Conservation (phyloP, 1,140 invertebrate species). For the Drosophila neocordata region DNA sequence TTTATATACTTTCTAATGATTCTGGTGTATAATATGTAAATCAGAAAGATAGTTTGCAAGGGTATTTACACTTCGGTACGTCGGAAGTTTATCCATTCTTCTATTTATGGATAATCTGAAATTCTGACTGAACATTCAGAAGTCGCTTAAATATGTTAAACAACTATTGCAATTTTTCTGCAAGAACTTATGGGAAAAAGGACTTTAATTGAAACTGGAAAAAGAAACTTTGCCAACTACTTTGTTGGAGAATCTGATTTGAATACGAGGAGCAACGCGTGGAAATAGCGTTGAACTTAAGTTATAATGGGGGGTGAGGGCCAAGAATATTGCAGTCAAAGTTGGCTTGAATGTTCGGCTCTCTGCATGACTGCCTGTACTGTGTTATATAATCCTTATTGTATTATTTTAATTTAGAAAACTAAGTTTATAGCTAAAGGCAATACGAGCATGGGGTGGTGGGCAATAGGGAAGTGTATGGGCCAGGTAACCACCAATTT, state of each 20-base stretch:
- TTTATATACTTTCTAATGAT: too few species aligned
- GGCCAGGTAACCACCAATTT: constrained; percentile 38
- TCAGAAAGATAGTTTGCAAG: too few species aligned
- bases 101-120: too few species aligned
- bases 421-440: constrained; percentile 58
- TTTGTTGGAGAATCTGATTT: constrained; percentile 15
- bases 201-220: constrained; percentile 4
- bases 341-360: constrained; percentile 5
- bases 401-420: constrained; percentile 81
- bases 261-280: background rate
- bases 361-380: constrained; percentile 24
- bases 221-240: constrained; percentile 11
- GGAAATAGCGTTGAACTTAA: background rate
- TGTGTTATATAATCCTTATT: constrained; percentile 72
- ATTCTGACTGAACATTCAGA: too few species aligned
- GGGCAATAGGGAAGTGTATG: background rate
- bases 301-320: background rate
- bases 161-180: background rate
- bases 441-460: constrained; percentile 18
- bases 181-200: background rate
- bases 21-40: too few species aligned
- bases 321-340: constrained; percentile 19
- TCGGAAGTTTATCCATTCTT: too few species aligned
- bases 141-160: background rate
- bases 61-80: too few species aligned